Percentiles rank a stretch among this genome's conserved stretches.
Evolutionary conservation across 2,113 vertebrate species (phyloP).

Genomic region (Cervus canadensis): DNA sequence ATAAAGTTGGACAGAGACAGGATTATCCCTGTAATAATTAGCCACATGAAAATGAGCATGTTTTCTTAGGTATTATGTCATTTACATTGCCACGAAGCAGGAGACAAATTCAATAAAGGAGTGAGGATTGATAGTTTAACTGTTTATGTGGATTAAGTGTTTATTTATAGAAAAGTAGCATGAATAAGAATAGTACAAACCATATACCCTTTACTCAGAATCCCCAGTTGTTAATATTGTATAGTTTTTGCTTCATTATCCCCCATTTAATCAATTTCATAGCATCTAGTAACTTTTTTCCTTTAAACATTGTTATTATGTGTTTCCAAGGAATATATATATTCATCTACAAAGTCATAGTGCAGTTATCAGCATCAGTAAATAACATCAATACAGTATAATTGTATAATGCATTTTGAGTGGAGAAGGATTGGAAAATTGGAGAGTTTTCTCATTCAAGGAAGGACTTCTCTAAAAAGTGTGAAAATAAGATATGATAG

Average conservation of each 20-base stretch:
- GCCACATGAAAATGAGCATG: not conserved
- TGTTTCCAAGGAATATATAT: not conserved
- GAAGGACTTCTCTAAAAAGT: not conserved
- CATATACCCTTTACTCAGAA: not conserved
- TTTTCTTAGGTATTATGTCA: not conserved
- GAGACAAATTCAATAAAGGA: not conserved
- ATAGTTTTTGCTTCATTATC: not conserved
- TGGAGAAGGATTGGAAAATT: not conserved
- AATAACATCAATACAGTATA: not conserved
- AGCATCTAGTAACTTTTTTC: not conserved
- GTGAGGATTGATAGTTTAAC: not conserved
- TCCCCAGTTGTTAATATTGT: not conserved
- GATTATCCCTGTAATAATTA: not conserved
- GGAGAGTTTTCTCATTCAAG: not conserved
- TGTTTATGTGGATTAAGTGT: not conserved
- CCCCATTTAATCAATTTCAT: not conserved
- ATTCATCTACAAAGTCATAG: not conserved
- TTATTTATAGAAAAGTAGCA: not conserved
- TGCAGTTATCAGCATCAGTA: not conserved
- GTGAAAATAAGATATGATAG: not conserved
- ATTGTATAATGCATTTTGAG: not conserved
- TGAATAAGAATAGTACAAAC: not conserved
- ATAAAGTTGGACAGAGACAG: not conserved
- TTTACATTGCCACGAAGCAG: not conserved
- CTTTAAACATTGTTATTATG: not conserved